Percentiles rank a stretch among this genome's conserved stretches.
These are phyloP conservation scores for Cromileptes altivelis DNA, from an alignment of 2,113 vertebrate species.

Conservation along the genomic window DNA sequence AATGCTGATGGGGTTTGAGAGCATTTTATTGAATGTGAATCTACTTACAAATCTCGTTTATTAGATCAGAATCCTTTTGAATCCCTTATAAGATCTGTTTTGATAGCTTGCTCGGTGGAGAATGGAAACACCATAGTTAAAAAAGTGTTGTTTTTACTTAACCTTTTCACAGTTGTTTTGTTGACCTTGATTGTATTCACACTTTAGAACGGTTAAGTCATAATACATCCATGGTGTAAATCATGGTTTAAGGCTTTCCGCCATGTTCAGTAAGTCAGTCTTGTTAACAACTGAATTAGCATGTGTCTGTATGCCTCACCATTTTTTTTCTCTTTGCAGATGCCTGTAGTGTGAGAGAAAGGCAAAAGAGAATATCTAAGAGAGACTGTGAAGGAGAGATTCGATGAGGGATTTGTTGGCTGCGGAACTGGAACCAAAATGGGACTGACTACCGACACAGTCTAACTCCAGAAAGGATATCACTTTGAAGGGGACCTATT, in stretches of 20 bases:
- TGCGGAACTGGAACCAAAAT: not conserved
- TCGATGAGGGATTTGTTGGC: not conserved
- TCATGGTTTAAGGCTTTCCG: slow-evolving; percentile 4
- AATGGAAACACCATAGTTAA: not conserved
- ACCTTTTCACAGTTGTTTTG: not conserved
- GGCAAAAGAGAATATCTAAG: slow-evolving; percentile 21
- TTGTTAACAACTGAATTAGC: slow-evolving; percentile 37
- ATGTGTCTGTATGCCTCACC: slow-evolving; percentile 34
- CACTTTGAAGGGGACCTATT: too few species aligned
- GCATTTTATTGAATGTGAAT: not conserved
- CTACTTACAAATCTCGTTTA: not conserved
- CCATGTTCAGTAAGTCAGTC: slow-evolving; percentile 38
- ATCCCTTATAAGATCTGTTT: not conserved
- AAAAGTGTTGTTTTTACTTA: not conserved
- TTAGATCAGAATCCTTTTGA: not conserved
- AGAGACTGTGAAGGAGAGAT: not conserved
- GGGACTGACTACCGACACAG: not conserved
- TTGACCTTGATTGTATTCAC: not conserved
- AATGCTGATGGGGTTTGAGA: not conserved
- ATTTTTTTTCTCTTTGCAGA: slow-evolving; percentile 36
- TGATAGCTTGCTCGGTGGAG: not conserved
- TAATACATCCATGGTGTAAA: not conserved
- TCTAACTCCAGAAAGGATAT: not conserved
- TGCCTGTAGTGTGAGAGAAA: slow-evolving; percentile 27
- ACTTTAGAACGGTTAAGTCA: not conserved